phyloP scores from a whole-genome alignment of 2,797 vertebrate species.

The Pterois miles region DNA sequence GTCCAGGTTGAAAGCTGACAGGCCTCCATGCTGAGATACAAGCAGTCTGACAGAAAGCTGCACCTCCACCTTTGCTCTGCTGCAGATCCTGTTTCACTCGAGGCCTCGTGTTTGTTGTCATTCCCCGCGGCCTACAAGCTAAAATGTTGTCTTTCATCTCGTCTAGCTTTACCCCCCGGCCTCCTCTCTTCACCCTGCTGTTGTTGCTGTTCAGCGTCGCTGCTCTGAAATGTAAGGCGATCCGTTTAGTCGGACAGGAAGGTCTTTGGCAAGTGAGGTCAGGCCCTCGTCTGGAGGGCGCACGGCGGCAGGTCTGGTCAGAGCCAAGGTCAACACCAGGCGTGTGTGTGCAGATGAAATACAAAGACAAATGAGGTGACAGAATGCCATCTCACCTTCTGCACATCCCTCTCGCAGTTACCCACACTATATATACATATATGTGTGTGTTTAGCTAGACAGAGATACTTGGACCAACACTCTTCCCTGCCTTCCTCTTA shows the following conservation, averaged over 20 bases:
- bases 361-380: constrained; percentile 46
- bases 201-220: neutral
- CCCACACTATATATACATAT: no score
- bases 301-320: constrained; percentile 50
- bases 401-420: constrained; percentile 2
- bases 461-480: neutral
- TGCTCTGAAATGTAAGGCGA: constrained; percentile 35
- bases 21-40: neutral
- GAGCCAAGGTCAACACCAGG: constrained; percentile 62
- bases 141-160: constrained; percentile 53
- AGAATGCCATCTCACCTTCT: constrained; percentile 1
- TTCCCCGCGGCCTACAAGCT: constrained; percentile 64
- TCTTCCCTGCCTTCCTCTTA: neutral
- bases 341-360: constrained; percentile 23
- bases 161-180: constrained; percentile 19
- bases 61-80: constrained; percentile 9
- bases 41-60: constrained; percentile 7
- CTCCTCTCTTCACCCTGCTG: neutral
- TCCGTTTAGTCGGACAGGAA: constrained; percentile 52
- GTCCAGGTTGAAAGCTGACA: neutral
- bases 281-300: constrained; percentile 43
- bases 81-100: constrained; percentile 55
- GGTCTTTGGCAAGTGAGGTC: constrained; percentile 52
- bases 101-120: constrained; percentile 63
- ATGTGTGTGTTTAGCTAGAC: neutral